Percentiles rank a stretch among this genome's conserved stretches.
Evolutionary conservation across 2,113 vertebrate genomes (phyloP).

Genomic region (Poicephalus gulielmi): DNA sequence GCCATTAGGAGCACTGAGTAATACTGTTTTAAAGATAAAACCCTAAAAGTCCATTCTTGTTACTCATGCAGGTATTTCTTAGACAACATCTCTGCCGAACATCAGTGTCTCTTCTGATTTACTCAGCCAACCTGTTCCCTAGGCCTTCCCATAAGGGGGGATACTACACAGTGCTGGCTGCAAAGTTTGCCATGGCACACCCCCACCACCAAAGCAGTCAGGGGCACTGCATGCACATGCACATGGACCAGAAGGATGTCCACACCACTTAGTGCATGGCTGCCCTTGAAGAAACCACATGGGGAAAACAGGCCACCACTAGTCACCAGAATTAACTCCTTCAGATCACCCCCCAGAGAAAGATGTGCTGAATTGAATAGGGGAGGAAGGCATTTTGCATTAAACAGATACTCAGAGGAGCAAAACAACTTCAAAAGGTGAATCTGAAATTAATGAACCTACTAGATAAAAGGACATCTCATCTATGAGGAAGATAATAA

Average conservation of each 20-base stretch:
- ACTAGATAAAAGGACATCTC: background rate
- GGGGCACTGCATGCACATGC: accelerated
- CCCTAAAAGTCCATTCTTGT: background rate
- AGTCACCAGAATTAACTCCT: background rate
- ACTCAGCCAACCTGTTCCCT: background rate
- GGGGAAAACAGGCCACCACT: background rate
- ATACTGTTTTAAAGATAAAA: background rate
- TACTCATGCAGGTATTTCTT: background rate
- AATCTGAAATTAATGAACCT: background rate
- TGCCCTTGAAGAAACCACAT: background rate
- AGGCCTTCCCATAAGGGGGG: background rate
- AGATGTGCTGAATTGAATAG: background rate
- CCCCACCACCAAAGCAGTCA: background rate
- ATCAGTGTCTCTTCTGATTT: background rate
- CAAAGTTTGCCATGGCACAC: background rate
- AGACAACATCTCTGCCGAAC: background rate
- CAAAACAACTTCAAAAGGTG: background rate
- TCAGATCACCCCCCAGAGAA: background rate
- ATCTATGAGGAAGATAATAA: background rate
- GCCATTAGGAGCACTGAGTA: background rate
- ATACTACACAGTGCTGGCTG: background rate
- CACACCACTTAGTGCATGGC: accelerated
- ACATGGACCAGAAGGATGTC: background rate
- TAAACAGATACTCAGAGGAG: background rate
- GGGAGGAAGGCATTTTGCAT: background rate